Evolutionary conservation across 2,797 vertebrate genomes (phyloP).

Genomic region (Podarcis siculus): DNA sequence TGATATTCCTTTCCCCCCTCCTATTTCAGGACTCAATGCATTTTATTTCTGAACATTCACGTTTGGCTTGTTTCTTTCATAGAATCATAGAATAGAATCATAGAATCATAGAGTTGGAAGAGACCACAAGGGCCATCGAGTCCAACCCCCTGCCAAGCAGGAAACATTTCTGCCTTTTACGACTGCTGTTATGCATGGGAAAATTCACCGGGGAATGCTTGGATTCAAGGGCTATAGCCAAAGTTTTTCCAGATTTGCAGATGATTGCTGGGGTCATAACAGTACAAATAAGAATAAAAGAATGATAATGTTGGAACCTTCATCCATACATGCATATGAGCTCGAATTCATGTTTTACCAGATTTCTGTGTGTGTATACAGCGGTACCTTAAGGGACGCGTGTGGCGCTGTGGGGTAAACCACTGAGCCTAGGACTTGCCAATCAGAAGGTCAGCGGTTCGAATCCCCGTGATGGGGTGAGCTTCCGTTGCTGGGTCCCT

Average conservation of each 20-base stretch:
- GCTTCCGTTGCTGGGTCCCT: too few relatives aligned
- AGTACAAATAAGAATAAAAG: neutral
- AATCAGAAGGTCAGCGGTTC: too few relatives aligned
- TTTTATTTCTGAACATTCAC: neutral
- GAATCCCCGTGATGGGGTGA: too few relatives aligned
- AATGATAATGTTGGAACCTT: neutral
- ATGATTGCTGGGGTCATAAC: neutral
- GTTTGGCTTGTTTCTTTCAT: neutral
- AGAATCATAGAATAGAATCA: too few relatives aligned
- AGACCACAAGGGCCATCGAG: too few relatives aligned
- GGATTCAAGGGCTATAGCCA: neutral
- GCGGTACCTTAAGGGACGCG: too few relatives aligned
- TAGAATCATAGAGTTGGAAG: too few relatives aligned
- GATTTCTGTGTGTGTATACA: too few relatives aligned
- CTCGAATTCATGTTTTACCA: neutral
- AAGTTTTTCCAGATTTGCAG: neutral
- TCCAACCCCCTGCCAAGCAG: too few relatives aligned
- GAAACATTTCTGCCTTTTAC: neutral
- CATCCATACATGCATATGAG: neutral
- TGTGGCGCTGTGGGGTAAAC: too few relatives aligned
- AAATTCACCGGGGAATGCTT: neutral
- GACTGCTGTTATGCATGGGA: neutral
- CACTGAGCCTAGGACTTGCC: too few relatives aligned
- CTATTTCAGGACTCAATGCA: neutral
- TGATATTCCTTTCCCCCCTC: neutral